Base-by-base conservation (phyloP, 2,888 invertebrate species). In the Volucella inanis region DNA sequence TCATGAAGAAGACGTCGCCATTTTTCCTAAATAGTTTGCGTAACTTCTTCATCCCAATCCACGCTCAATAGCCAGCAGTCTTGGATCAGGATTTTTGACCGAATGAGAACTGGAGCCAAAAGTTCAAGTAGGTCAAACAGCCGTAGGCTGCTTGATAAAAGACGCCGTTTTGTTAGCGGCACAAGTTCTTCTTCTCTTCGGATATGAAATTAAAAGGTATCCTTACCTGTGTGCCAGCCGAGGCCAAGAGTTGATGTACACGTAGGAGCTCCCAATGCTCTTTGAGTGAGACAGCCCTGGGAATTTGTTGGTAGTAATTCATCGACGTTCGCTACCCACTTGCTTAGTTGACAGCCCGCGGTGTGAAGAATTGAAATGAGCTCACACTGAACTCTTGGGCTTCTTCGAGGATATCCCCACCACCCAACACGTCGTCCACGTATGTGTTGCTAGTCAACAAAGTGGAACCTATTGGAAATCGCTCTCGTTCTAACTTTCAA, bases 311-410 rank as follows among this genome's bases (percentile, higher is more conserved):
- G 62, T 38, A 62, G 62, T 62, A 62, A n/a, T n/a, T 64, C 38
- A 3, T 64, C 49, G 31, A 64, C 15, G 15, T 38, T 64, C 47
- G 62, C 47, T 14, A n/a, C 49, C 38, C 64, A 61, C 43, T 61
- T 61, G 22, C 61, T 57, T 12, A 57, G 57, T 57, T 57, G 39
- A 38, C 57, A 57, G n/a, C 31, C 22, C 8, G 31, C 57, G 38
- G 9, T 11, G 57, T 38, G 39, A 57, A 38, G 18, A 18, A 61
- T 61, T 54, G 52, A 54, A 22, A 54, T 22, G 9, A 22, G 18
- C 18, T n/a, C n/a, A n/a, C n/a, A n/a, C n/a, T n/a, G n/a, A n/a
- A n/a, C 2, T 22, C 3, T 22, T 22, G 18, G 18, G 18, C 18
- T 22, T 22, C 2, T 22, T 22, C 18, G 18, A 22, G 18, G 18